Base-by-base conservation (phyloP, 2,797 vertebrate genomes). In the Margarornis squamiger region DNA sequence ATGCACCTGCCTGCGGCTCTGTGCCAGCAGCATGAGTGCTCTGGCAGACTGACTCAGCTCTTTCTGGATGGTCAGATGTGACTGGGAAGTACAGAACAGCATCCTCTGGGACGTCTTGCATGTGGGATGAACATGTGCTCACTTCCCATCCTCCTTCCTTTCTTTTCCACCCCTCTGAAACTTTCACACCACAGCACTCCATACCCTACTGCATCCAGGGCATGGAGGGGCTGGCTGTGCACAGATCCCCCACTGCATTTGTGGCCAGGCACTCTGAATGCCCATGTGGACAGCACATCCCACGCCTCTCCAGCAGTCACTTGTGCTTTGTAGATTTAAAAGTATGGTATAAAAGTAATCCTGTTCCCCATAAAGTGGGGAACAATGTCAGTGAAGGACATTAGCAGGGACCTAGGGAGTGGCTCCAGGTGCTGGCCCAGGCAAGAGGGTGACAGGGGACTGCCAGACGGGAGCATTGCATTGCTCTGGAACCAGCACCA, bases 211-310 rank as follows among this genome's bases (percentile, higher is more conserved):
- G 1, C 66, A 67, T 9, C 27, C 81, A 67, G 72, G 36, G 23
- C 26, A 12, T 7, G 1, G 63, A 66, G 18, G 48, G 32, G 66
- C 61, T n/a, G 39, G 52, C 54, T 49, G 45, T 12, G 45, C 0
- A n/a, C 23, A 3, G 34, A 70, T 22, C 55, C 14, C 3, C 0
- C 14, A 2, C 26, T 29, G 16, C 0, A 0, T 18, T 18, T 46
- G 58, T 20, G 43, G 24, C 8, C 62, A 12, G 36, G 15, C 32
- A 49, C 15, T 38, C 21, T 2, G 2, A 65, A 70, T 6, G 7
- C 26, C 68, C n/a, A 4, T 1, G 0, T 1, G 4, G 30, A 26
- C 26, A 45, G 34, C 1, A 0, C 3, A 3, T 24, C 49, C 62
- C 0, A 0, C 29, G 14, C 12, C 66, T 51, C 46, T 61, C 72